Percentiles rank a stretch among this genome's conserved stretches.
Conservation (phyloP, 2,797 vertebrate species). For the Lacerta bilineata region DNA sequence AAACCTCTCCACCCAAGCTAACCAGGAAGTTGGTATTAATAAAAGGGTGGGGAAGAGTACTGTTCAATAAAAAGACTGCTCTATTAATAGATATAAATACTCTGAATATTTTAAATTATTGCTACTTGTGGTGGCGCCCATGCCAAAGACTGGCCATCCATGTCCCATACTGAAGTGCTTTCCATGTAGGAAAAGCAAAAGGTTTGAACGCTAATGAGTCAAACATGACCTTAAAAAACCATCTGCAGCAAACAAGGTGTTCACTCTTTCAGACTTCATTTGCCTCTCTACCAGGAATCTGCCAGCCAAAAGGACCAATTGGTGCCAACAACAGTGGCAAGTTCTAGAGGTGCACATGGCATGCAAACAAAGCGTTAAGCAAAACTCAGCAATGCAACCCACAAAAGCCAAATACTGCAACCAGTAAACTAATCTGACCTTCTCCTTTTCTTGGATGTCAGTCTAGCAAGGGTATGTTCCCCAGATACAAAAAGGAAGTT, state of each 20-base stretch:
- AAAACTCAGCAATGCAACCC: background rate
- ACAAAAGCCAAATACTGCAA: constrained; percentile 9
- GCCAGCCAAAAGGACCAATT: background rate
- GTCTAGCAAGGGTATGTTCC: background rate
- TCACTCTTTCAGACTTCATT: background rate
- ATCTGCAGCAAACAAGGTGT: background rate
- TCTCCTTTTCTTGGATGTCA: background rate
- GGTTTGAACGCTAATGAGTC: background rate
- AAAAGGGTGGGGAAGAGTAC: background rate
- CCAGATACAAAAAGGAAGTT: background rate
- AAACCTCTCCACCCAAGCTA: constrained; percentile 15
- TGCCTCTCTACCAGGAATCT: constrained; percentile 2
- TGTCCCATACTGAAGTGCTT: background rate
- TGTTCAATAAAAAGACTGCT: background rate
- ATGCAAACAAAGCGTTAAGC: background rate
- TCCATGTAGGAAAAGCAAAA: constrained; percentile 8
- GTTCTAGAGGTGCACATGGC: background rate
- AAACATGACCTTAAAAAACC: constrained; percentile 4
- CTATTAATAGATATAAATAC: background rate
- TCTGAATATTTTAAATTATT: constrained; percentile 6
- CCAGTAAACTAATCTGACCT: background rate
- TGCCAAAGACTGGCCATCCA: background rate
- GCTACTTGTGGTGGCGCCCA: background rate
- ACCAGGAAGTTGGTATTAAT: background rate
- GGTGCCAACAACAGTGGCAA: background rate